These are phyloP conservation scores for Choreutis nemorana DNA, from an alignment of 2,888 invertebrate species.

Conservation along the genomic window DNA sequence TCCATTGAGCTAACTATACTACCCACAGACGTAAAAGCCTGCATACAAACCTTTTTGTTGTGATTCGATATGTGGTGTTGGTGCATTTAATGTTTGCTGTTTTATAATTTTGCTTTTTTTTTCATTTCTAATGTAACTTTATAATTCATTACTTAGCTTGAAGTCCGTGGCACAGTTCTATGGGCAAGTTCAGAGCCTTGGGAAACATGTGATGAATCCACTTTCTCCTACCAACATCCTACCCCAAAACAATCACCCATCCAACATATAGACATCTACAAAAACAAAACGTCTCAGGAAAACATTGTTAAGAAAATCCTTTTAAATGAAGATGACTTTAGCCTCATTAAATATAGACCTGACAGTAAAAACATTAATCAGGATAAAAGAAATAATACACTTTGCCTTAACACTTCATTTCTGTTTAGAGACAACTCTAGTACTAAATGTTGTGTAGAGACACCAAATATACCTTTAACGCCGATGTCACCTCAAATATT, in stretches of 20 bases:
- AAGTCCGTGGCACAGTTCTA: slow-evolving; percentile 39
- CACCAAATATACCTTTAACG: slow-evolving; percentile 26
- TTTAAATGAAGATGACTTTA: slow-evolving; percentile 35
- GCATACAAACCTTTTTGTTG: background rate
- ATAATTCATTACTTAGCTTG: slow-evolving; percentile 49
- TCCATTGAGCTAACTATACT: too few relatives aligned
- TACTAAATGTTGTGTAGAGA: slow-evolving; percentile 45
- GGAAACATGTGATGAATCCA: slow-evolving; percentile 43
- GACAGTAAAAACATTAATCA: slow-evolving; percentile 25
- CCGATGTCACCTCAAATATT: slow-evolving; percentile 41
- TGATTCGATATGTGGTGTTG: slow-evolving; percentile 5
- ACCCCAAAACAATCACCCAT: slow-evolving; percentile 17
- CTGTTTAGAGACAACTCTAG: slow-evolving; percentile 34
- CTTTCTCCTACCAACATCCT: slow-evolving; percentile 31
- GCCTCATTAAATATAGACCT: slow-evolving; percentile 29
- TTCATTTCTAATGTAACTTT: slow-evolving; percentile 16
- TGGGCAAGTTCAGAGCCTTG: slow-evolving; percentile 45
- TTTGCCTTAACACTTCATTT: slow-evolving; percentile 37
- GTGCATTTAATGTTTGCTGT: slow-evolving; percentile 12
- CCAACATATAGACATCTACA: slow-evolving; percentile 10
- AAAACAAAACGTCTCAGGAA: slow-evolving; percentile 24
- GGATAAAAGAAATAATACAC: slow-evolving; percentile 13
- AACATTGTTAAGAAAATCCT: slow-evolving; percentile 41
- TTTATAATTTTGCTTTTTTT: slow-evolving; percentile 15
- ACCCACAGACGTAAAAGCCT: too few relatives aligned